These are phyloP conservation scores for Aptenodytes patagonicus DNA, from an alignment of 2,113 vertebrate genomes.

Conservation along the genomic window DNA sequence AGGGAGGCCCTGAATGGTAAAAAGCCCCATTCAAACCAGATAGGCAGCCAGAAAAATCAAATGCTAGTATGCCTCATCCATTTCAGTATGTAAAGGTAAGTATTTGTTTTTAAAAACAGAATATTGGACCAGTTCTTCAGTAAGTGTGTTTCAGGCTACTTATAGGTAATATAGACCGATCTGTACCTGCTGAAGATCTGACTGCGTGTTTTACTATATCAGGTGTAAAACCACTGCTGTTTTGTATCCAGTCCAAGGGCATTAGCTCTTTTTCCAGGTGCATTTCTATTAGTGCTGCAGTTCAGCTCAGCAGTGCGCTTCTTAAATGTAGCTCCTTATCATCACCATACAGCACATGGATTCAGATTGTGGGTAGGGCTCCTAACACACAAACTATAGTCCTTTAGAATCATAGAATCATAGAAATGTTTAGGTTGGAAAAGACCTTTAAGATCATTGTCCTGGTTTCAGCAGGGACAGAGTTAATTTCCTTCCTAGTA, in stretches of 20 bases:
- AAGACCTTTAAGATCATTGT: background rate
- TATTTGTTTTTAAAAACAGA: background rate
- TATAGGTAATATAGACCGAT: background rate
- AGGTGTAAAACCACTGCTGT: background rate
- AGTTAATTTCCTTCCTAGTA: too few relatives aligned
- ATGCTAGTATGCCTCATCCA: background rate
- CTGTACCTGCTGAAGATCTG: background rate
- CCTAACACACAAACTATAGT: background rate
- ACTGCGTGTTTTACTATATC: background rate
- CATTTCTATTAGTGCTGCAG: background rate
- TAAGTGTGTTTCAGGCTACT: background rate
- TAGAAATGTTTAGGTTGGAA: background rate
- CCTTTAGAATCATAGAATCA: background rate
- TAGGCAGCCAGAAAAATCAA: background rate
- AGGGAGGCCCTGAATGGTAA: background rate
- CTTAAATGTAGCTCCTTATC: background rate
- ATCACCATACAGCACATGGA: background rate
- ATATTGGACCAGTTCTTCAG: background rate
- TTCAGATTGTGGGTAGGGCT: background rate
- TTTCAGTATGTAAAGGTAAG: background rate
- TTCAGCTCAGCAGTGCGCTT: background rate
- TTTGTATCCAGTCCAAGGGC: background rate
- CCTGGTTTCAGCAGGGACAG: too few relatives aligned
- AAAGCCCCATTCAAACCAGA: background rate
- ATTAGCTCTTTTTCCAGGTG: background rate